Conservation (phyloP, 2,797 vertebrate genomes). For the Tamandua tetradactyla region DNA sequence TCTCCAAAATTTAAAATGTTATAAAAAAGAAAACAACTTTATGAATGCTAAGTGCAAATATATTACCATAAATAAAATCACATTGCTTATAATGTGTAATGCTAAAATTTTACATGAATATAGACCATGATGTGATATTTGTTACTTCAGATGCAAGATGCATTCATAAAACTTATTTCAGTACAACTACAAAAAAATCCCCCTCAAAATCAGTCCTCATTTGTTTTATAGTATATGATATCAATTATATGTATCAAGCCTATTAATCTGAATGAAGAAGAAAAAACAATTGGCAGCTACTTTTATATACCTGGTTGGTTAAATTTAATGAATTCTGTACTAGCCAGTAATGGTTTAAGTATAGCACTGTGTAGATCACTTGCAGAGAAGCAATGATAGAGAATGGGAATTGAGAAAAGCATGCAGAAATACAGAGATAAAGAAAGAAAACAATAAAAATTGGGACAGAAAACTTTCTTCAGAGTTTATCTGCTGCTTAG, state of each 20-base stretch:
- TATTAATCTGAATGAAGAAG: conserved; percentile 38
- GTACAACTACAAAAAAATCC: conserved; percentile 37
- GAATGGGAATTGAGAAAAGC: background rate
- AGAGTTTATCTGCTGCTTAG: background rate
- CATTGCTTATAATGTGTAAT: background rate
- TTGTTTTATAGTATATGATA: conserved; percentile 42
- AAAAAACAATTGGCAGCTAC: conserved; percentile 6
- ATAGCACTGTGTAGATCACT: background rate
- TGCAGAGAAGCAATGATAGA: conserved; percentile 22
- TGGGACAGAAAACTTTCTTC: background rate
- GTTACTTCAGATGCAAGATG: conserved; percentile 39
- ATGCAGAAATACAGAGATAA: conserved; percentile 28
- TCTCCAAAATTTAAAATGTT: conserved; percentile 37
- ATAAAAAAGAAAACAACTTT: conserved; percentile 57
- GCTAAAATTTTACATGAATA: conserved; percentile 21
- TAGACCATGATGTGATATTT: background rate
- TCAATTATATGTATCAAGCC: background rate
- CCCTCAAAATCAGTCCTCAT: background rate
- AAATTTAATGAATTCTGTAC: background rate
- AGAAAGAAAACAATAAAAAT: conserved; percentile 31
- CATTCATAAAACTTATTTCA: conserved; percentile 13
- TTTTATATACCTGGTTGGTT: conserved; percentile 10
- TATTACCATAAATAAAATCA: conserved; percentile 29
- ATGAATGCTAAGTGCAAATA: conserved; percentile 30
- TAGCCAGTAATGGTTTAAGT: conserved; percentile 25